Percentiles rank a stretch among this genome's conserved stretches.
Evolutionary conservation across 2,797 vertebrate species (phyloP).

Genomic region (Psittacula derbiana): DNA sequence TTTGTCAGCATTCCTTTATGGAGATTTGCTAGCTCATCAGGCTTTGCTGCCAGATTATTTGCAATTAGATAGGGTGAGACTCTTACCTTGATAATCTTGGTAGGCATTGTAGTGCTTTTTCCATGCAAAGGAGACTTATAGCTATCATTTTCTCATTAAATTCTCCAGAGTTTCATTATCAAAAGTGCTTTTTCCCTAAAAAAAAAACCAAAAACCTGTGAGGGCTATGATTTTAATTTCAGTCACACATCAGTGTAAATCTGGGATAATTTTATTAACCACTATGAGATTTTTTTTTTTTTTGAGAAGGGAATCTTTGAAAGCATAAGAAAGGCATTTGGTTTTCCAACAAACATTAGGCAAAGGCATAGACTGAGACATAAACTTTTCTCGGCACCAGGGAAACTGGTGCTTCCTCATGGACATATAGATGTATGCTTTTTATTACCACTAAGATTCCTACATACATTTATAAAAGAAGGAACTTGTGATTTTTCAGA

Average conservation of each 20-base stretch:
- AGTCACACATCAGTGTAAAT: neutral
- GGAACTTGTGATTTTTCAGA: neutral
- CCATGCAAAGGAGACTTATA: neutral
- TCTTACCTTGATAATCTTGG: neutral
- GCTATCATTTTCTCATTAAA: neutral
- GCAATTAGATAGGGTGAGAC: conserved; percentile 7
- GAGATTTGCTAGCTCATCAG: conserved; percentile 29
- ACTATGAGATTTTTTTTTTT: neutral
- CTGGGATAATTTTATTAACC: neutral
- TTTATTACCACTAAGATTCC: neutral
- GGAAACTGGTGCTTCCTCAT: neutral
- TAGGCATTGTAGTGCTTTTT: neutral
- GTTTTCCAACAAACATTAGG: neutral
- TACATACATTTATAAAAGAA: neutral
- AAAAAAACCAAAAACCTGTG: neutral
- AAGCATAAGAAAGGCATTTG: neutral
- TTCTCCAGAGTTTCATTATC: neutral
- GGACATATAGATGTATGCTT: neutral
- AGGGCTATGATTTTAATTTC: neutral
- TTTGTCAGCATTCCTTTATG: conserved; percentile 24
- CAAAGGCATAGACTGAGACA: neutral
- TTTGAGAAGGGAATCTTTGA: neutral
- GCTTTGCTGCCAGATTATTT: neutral
- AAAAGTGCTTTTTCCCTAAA: neutral
- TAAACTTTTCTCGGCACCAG: neutral